These are phyloP conservation scores for Eupithecia subumbrata DNA, from an alignment of 2,888 invertebrate genomes.

Conservation along the genomic window DNA sequence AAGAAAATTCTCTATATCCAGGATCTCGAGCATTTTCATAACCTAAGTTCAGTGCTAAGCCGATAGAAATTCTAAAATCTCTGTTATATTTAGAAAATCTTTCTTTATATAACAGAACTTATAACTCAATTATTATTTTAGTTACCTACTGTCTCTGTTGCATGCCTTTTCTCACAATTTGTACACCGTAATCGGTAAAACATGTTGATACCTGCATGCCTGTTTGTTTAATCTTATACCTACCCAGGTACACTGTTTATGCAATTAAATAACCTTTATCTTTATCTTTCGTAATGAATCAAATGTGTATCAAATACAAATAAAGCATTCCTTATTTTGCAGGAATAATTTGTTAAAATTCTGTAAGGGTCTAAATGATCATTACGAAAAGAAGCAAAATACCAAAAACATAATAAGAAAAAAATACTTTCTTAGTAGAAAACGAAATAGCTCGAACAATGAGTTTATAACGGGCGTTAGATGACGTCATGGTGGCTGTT, in stretches of 20 bases:
- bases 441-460: conserved; percentile 21
- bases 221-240: too few relatives aligned
- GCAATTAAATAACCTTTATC: too few relatives aligned
- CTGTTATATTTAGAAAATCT: neutral
- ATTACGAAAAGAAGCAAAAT: neutral
- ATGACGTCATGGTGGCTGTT: conserved; percentile 26
- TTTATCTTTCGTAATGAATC: too few relatives aligned
- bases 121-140: too few relatives aligned
- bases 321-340: neutral
- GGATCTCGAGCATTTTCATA: neutral
- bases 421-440: conserved; percentile 14
- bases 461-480: conserved; percentile 24
- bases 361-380: neutral
- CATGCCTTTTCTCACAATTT: too few relatives aligned
- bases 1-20: neutral
- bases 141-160: too few relatives aligned
- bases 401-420: neutral
- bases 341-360: neutral
- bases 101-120: too few relatives aligned
- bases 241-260: too few relatives aligned
- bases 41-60: neutral
- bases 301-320: neutral
- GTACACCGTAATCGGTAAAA: too few relatives aligned
- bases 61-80: neutral
- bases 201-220: too few relatives aligned